Evolutionary conservation across 2,797 vertebrate genomes (phyloP), one percentile per base, ranked within the genome.

Genomic region (Urophycis tenuis): DNA sequence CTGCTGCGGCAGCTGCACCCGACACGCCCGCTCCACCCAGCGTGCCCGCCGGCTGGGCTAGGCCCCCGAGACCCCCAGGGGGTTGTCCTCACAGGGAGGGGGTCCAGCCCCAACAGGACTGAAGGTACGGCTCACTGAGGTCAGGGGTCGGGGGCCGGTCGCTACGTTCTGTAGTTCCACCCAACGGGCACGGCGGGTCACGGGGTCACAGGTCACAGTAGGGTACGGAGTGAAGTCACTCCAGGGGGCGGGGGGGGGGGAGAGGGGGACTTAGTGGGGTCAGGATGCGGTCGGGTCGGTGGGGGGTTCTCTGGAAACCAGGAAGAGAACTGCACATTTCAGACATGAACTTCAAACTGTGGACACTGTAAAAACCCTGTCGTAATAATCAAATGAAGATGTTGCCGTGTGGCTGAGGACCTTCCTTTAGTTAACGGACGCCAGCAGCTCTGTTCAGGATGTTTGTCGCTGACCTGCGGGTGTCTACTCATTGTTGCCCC

Each of bases 1-100:
- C 93, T 99, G 97, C 92, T 99, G 98, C 0, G 94, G 96, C 83
- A 99, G 96, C 92, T 99, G 98, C 1, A 85, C 94, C 80, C 91
- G 87, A 19, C 86, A 92, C 11, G 86, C 85, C 0, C 86, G 69
- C 19, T 71, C 69, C 69, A 31, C 30, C 30, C 11, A 15, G 30
- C 12, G 69, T 14, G 31, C 69, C 69, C 69, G 15, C 69, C 69
- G 1, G 25, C 25, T 3, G 25, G 60, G 60, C n/a, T 29, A 64
- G 49, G 49, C 3, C 49, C 49, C 49, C 49, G 25, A n/a, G 53
- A 60, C 53, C 53, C 6, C 22, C 53, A 25, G 53, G 9, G 10
- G 8, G 53, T 5, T 60, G 22, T 9, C n/a, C n/a, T n/a, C n/a
- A n/a, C n/a, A n/a, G n/a, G n/a, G n/a, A n/a, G n/a, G n/a, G n/a